Base-by-base conservation (phyloP, 1,140 invertebrate genomes). In the Halyomorpha halys region DNA sequence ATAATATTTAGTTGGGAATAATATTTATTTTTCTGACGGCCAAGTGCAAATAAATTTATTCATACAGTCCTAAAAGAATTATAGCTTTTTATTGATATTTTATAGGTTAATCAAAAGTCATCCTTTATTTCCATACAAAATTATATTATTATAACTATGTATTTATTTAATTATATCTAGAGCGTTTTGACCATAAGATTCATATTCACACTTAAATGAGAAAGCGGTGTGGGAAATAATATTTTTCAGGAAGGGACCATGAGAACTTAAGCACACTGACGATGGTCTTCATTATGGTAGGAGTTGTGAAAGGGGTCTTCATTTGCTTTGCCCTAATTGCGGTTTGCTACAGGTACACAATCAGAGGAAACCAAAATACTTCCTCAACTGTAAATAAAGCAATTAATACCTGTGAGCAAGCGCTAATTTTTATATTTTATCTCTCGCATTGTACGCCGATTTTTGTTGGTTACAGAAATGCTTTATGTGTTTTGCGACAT, bases 311-410 rank as follows among this genome's bases (percentile, higher is more conserved):
- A 74, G 84, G 84, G 75, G 89, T 94, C 82, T 93, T 94, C 85
- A 85, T 94, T 82, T 87, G 86, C 82, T 92, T 95, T 85, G 89
- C 90, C 76, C 82, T 91, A 80, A 84, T 91, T 82, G 90, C 91
- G 75, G 85, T 91, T 83, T 94, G 91, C 83, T 94, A 93, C 89
- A 94, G 92, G 90, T 92, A 90, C 77, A 61, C 54, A 61, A 19
- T 30, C 23, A 23, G 51, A 60, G 61, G 64, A 59, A 64, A 49
- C 47, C 47, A 49, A 49, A 49, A 21, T 49, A 49, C 47, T 49
- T 49, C 47, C 47, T 49, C 47, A 19, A 19, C n/a, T 49, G 47
- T 49, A 49, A 49, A 49, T 49, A 49, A 49, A 49, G 47, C 47
- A 21, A 49, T 49, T 49, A 49, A 49, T 49, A 49, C 47, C 47